Evolutionary conservation across 2,888 invertebrate species (phyloP), one percentile per base, ranked within the genome.

Genomic region (Auanema freiburgensis): DNA sequence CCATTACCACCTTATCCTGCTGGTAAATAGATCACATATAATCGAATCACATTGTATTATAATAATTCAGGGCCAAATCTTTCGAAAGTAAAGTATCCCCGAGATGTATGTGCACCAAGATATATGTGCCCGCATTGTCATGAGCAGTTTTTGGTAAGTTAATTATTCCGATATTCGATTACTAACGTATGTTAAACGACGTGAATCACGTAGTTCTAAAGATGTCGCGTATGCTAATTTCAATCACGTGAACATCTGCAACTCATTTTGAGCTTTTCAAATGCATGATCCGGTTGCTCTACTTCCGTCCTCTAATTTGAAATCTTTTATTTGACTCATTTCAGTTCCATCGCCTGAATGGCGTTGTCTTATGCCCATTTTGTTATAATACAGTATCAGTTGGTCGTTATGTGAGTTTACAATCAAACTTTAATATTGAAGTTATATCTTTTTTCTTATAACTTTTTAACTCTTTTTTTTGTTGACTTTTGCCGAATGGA

Each of bases 1-100:
- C 73, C 73, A 8, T 44, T 71, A 24, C 73, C 73, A 8, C 73
- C 73, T 0, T 73, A 73, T 61, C 73, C 73, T 42, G 73, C 71
- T 25, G 69, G 69, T 69, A 41, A 23, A 42, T 21, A 23, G 25
- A 18, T 18, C 11, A 54, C 8, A 12, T 60, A 10, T 33, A 23
- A 23, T 14, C 33, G n/a, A 40, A 24, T 41, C 23, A 25, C n/a
- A 23, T 23, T 25, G 10, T 14, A 18, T 8, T 14, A 23, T 55
- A 23, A 8, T 21, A 6, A 21, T 56, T 64, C 59, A 67, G 73
- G 73, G 11, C 73, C 73, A 24, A 73, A 71, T 41, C 63, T 73
- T 16, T 65, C 69, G 4, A 73, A 73, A 50, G 64, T 73, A 46
- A 67, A 63, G 33, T 73, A 73, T 43, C 73, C 73, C 2, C 61